These are phyloP conservation scores for Drosophila murphyi DNA, from an alignment of 1,140 invertebrate species.

Conservation along the genomic window DNA sequence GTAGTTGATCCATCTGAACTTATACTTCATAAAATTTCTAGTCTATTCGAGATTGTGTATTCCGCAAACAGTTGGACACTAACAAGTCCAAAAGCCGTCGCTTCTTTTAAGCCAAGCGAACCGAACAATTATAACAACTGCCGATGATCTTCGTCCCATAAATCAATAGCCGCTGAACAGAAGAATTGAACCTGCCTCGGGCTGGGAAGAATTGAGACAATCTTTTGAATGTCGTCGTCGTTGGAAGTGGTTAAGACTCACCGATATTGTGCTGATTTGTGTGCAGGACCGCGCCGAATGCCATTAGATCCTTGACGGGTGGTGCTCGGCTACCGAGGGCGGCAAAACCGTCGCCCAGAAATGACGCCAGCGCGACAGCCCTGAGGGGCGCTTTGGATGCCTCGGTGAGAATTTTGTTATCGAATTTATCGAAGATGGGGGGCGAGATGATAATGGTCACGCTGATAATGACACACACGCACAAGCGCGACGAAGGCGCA, in stretches of 20 bases:
- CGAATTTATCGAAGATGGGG: slow-evolving; percentile 70
- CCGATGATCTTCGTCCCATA: too few species aligned
- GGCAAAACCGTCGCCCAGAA: slow-evolving; percentile 84
- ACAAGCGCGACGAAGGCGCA: slow-evolving; percentile 15
- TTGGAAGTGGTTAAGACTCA: slow-evolving; percentile 44
- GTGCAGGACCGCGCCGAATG: slow-evolving; percentile 84
- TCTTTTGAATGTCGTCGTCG: too few species aligned
- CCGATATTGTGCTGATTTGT: slow-evolving; percentile 84
- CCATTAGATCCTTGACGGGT: slow-evolving; percentile 84
- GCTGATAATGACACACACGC: slow-evolving; percentile 30
- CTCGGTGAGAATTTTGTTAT: slow-evolving; percentile 85
- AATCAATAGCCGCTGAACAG: too few species aligned
- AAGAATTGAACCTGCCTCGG: too few species aligned
- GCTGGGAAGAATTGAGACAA: too few species aligned
- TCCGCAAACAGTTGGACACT: too few species aligned
- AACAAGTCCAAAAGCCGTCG: too few species aligned
- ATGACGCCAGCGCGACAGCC: slow-evolving; percentile 85
- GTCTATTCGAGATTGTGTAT: too few species aligned
- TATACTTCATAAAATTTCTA: too few species aligned
- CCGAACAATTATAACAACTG: too few species aligned
- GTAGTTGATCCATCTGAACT: too few species aligned
- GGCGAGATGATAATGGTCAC: slow-evolving; percentile 51
- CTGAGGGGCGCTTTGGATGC: slow-evolving; percentile 84
- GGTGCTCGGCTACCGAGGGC: slow-evolving; percentile 82
- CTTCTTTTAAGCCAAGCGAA: too few species aligned